A percentile compares a stretch with the other conserved stretches of the same genome.
phyloP scores from a whole-genome alignment of 2,113 vertebrate species.

The Hydropotes inermis region DNA sequence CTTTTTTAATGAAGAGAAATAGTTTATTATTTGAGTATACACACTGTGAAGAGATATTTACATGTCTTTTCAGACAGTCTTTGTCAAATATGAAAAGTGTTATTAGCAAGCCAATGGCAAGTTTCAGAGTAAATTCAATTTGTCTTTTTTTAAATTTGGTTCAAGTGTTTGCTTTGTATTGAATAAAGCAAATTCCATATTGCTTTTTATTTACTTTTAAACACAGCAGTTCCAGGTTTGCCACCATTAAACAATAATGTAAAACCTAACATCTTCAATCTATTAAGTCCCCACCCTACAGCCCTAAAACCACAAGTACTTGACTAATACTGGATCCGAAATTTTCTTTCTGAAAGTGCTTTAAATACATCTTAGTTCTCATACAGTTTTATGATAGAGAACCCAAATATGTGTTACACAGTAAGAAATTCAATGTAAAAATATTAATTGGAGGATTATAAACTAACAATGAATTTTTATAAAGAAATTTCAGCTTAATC shows the following conservation, averaged over 20 bases:
- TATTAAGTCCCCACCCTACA: not conserved
- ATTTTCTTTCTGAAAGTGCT: not conserved
- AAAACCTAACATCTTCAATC: not conserved
- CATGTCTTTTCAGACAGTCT: not conserved
- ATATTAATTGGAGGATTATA: not conserved
- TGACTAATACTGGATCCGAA: not conserved
- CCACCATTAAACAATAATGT: not conserved
- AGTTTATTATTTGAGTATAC: not conserved
- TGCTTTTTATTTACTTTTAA: not conserved
- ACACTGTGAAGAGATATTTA: not conserved
- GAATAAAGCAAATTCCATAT: not conserved
- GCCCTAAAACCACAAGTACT: not conserved
- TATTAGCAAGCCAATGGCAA: not conserved
- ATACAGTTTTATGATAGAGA: not conserved
- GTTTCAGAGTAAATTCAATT: not conserved
- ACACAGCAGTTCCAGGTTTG: not conserved
- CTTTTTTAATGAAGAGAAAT: not conserved
- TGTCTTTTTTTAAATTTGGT: not conserved
- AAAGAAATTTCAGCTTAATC: not conserved
- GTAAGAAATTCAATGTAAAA: not conserved
- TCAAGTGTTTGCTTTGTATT: not conserved
- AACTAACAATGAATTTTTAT: not conserved
- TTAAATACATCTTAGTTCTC: not conserved
- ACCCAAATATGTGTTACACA: not conserved
- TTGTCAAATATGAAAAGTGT: not conserved